Evolutionary conservation across 2,888 invertebrate genomes (phyloP), one percentile per base, ranked within the genome.

Genomic region (Hypselothyrea guttata): DNA sequence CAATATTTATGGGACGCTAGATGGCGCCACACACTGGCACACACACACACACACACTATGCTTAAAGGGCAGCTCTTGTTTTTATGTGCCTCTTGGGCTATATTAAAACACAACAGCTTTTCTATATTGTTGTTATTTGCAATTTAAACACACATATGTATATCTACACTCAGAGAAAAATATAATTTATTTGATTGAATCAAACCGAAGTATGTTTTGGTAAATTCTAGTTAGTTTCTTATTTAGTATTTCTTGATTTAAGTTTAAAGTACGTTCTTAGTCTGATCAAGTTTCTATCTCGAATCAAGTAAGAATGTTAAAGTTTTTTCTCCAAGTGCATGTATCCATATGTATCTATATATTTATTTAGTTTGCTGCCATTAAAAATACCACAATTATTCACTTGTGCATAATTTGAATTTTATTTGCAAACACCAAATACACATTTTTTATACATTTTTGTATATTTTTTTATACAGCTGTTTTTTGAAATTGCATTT

Each of bases 361-460:
- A 60, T 64, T 75, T 63, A 64, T 57, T 64, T 64, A 61, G 59
- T 48, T 53, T 42, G 55, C 63, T 68, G 68, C 60, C 67, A 76
- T 75, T 75, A 68, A 69, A 48, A 61, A 69, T 49, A 56, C 82
- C 83, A 68, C 78, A 82, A 82, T 79, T 79, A 79, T 79, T 79
- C 78, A 79, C 78, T 79, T 75, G 78, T 75, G 83, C 71, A 78
- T 79, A 78, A 79, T 82, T 82, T 78, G 75, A 64, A 75, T 77
- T 78, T 81, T 63, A 75, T 81, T 77, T 63, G 73, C 58, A 47
- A 42, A 40, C 49, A 38, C 46, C 28, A 55, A 40, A 57, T 28
- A 28, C 12, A 59, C 35, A 27, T 12, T n/a, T n/a, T n/a, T n/a
- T n/a, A n/a, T n/a, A n/a, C n/a, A n/a, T n/a, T n/a, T n/a, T n/a